phyloP scores from a whole-genome alignment of 2,888 invertebrate species.

The Harpagoxenus sublaevis region DNA sequence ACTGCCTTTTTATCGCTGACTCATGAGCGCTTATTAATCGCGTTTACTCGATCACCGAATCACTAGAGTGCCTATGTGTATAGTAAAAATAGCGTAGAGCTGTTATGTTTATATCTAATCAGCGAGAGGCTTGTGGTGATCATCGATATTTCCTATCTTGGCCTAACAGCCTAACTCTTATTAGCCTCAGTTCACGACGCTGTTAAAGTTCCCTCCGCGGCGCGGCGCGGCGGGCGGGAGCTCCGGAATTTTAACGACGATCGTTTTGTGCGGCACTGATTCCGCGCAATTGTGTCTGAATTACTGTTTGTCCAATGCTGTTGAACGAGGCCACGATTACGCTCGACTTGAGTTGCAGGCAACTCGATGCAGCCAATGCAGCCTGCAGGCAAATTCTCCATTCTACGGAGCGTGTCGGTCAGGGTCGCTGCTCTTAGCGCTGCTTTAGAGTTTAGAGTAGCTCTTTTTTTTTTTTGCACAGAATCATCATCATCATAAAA shows the following conservation, averaged over 20 bases:
- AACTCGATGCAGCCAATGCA: conserved; percentile 15
- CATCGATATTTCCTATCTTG: background rate
- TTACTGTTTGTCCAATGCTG: conserved; percentile 63
- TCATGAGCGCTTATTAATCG: background rate
- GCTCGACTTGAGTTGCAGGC: conserved; percentile 22
- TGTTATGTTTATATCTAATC: conserved; percentile 21
- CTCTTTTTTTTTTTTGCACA: background rate
- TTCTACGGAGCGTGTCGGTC: conserved; percentile 63
- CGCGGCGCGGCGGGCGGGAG: background rate
- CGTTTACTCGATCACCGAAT: background rate
- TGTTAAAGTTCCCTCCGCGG: conserved; percentile 21
- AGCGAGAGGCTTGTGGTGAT: background rate
- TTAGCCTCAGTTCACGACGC: background rate
- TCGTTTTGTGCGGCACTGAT: conserved; percentile 59
- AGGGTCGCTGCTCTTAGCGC: conserved; percentile 55
- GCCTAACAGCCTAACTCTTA: background rate
- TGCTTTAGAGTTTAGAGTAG: background rate
- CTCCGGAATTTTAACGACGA: conserved; percentile 48
- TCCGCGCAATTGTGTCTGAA: conserved; percentile 73
- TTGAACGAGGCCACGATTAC: conserved; percentile 54
- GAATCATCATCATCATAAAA: background rate
- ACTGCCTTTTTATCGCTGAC: background rate
- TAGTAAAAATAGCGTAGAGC: background rate
- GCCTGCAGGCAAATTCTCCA: conserved; percentile 31
- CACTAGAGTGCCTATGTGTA: background rate